A percentile compares a stretch with the other conserved stretches of the same genome.
These are phyloP conservation scores for Cerceris ruficornis DNA, from an alignment of 2,888 invertebrate genomes.

Conservation along the genomic window DNA sequence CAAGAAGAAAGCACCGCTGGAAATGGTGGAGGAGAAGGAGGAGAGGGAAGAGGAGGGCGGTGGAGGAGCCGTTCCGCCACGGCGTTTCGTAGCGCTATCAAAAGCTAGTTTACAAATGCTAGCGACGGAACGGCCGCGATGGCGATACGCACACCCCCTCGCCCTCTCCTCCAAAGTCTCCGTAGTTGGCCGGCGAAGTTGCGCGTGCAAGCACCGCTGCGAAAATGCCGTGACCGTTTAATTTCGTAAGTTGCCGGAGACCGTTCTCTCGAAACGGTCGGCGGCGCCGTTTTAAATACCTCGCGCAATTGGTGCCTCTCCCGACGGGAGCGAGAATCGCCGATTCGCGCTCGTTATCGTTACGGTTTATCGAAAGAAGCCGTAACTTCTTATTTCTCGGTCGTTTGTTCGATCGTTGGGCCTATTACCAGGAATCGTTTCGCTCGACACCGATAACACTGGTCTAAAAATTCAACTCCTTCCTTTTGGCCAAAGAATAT, in stretches of 20 bases:
- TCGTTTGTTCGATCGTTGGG: constrained; percentile 17
- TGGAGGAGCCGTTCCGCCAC: constrained; percentile 60
- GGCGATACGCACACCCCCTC: constrained; percentile 43
- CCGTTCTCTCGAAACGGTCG: not conserved
- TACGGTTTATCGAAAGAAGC: constrained; percentile 1
- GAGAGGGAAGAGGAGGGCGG: constrained; percentile 13
- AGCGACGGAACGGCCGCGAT: constrained; percentile 46
- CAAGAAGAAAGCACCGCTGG: constrained; percentile 18
- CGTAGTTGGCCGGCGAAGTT: constrained; percentile 13
- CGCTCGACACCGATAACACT: constrained; percentile 18
- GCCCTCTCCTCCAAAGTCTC: constrained; percentile 30
- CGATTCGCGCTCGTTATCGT: constrained; percentile 49
- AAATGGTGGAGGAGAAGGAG: constrained; percentile 16
- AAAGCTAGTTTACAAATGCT: constrained; percentile 75
- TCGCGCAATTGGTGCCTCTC: constrained; percentile 50
- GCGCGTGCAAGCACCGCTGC: constrained; percentile 21
- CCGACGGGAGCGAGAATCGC: constrained; percentile 37
- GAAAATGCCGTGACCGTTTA: constrained; percentile 34
- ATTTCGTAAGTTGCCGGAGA: constrained; percentile 25
- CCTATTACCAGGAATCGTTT: constrained; percentile 14
- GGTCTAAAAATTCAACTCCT: no score
- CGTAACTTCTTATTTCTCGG: constrained; percentile 35
- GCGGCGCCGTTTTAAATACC: constrained; percentile 39
- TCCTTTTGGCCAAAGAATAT: no score
- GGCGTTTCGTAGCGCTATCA: constrained; percentile 70